Evolutionary conservation across 1,140 invertebrate species (phyloP), one percentile per base, ranked within the genome.

Genomic region (Zaprionus tsacasi): DNA sequence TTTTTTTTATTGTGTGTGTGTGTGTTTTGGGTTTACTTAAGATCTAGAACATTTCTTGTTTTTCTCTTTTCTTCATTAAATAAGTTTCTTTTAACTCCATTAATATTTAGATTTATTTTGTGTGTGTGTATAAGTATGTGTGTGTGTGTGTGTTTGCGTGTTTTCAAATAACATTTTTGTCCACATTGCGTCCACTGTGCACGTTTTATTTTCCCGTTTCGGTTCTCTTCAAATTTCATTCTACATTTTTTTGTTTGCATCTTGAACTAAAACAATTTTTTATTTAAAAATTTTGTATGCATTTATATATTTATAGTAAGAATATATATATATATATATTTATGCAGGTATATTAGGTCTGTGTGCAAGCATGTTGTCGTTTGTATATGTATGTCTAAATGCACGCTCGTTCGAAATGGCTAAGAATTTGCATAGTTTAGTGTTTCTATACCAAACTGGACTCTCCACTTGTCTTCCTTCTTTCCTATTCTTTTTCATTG

Each of bases 361-460:
- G 30, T 40, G n/a, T 66, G 33, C 54, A 60, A 58, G 38, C 60
- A 59, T 67, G 36, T 52, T 25, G 8, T 60, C 27, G 65, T 69
- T 35, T 65, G 54, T 70, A 48, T 72, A 55, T 70, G 68, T 75
- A 45, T 65, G 59, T 83, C 54, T 87, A 87, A 87, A 87, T 87
- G 83, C 83, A 83, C 85, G 74, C 83, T 81, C 75, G 67, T 83
- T 88, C 81, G 71, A 88, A 89, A 89, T 89, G 85, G 83, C 83
- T 86, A 87, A 85, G 82, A 86, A 87, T 76, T 74, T 83, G 77
- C 70, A 68, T 67, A 63, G 45, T 73, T 70, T 61, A 57, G 43
- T 61, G 43, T 61, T 72, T 67, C 12, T 63, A 81, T 74, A 70
- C 56, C 78, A 70, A 70, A 80, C 60, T 67, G 70, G 12, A 30